A percentile compares a stretch with the other conserved stretches of the same genome.
These are phyloP conservation scores for Acheta domesticus DNA, from an alignment of 2,888 invertebrate genomes.

Conservation along the genomic window DNA sequence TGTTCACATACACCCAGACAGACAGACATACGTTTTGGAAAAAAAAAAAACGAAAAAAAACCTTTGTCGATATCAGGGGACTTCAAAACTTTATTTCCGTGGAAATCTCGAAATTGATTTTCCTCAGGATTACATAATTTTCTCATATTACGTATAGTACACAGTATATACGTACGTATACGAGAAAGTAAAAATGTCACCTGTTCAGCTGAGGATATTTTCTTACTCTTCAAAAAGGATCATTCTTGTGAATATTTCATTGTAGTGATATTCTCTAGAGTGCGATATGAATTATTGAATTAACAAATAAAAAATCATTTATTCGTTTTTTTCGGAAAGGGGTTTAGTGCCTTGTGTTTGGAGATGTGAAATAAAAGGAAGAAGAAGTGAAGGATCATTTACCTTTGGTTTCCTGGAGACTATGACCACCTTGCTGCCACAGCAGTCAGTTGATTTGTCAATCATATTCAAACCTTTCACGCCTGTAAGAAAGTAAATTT, in stretches of 20 bases:
- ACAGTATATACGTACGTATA: too few relatives aligned
- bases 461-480: constrained; percentile 57
- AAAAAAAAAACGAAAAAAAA: too few relatives aligned
- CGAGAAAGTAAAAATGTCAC: too few relatives aligned
- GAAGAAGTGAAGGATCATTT: constrained; percentile 34
- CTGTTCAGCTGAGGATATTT: too few relatives aligned
- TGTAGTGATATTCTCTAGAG: too few relatives aligned
- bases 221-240: background rate
- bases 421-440: constrained; percentile 49
- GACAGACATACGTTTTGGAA: too few relatives aligned
- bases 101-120: too few relatives aligned
- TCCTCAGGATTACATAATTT: too few relatives aligned
- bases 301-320: background rate
- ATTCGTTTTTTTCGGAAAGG: background rate
- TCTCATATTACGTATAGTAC: too few relatives aligned
- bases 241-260: background rate
- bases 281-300: background rate
- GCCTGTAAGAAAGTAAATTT: constrained; percentile 42
- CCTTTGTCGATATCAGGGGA: too few relatives aligned
- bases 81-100: too few relatives aligned
- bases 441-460: constrained; percentile 52
- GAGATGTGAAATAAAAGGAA: constrained; percentile 31
- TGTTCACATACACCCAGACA: too few relatives aligned
- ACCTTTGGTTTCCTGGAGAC: background rate
- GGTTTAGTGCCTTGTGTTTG: constrained; percentile 27